phyloP scores from a whole-genome alignment of 2,888 invertebrate genomes.

The Micoletzkya japonica region DNA sequence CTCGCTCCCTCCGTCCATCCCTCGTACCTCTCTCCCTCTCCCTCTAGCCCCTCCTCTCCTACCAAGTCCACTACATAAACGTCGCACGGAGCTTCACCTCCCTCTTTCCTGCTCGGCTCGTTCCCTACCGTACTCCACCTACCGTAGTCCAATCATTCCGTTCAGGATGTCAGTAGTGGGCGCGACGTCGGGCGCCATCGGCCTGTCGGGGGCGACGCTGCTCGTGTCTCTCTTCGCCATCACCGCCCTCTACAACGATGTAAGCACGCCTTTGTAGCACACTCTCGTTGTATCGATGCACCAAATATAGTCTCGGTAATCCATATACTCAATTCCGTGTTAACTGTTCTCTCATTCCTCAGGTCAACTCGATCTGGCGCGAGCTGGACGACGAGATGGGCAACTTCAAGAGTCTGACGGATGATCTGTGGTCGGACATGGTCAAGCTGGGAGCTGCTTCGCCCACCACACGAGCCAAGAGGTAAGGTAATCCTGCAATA shows the following conservation, averaged over 20 bases:
- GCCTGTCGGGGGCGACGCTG: constrained; percentile 17
- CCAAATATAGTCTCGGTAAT: neutral
- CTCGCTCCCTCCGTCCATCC: no score
- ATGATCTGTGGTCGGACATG: constrained; percentile 62
- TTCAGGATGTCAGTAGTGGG: constrained; percentile 13
- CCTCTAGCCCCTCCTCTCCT: no score
- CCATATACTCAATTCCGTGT: neutral
- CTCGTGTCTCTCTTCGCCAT: constrained; percentile 23
- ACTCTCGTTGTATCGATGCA: neutral
- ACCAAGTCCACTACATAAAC: no score
- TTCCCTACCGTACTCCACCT: neutral
- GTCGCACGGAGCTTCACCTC: no score
- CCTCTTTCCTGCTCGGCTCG: no score
- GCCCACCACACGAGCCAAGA: constrained; percentile 59
- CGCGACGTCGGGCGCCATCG: constrained; percentile 8
- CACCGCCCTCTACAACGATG: constrained; percentile 23
- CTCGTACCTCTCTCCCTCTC: no score
- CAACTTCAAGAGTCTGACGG: constrained; percentile 51
- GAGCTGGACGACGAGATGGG: constrained; percentile 61
- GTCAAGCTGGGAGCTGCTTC: constrained; percentile 58
- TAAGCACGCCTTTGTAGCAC: neutral
- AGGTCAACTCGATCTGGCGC: constrained; percentile 58
- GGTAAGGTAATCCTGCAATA: neutral
- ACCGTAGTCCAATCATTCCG: neutral
- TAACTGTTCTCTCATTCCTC: constrained; percentile 31